A percentile compares a stretch with the other conserved stretches of the same genome.
phyloP scores from a whole-genome alignment of 2,888 invertebrate species.

The Tetranychus piercei region DNA sequence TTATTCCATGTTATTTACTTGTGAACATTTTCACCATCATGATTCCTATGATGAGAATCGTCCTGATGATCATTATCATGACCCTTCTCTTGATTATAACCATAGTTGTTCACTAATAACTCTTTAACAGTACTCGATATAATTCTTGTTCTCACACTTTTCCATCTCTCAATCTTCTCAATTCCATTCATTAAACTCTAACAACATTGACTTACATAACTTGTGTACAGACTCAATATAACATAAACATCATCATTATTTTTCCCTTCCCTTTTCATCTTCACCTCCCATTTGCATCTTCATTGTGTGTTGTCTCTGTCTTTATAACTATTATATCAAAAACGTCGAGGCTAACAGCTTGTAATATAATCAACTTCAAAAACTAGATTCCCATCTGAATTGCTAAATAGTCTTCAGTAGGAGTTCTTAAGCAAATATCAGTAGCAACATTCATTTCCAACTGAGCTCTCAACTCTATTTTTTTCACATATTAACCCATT shows the following conservation, averaged over 20 bases:
- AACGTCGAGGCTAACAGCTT: neutral
- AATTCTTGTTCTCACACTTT: neutral
- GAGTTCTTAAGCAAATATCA: neutral
- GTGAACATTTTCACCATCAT: neutral
- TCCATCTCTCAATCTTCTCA: neutral
- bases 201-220: neutral
- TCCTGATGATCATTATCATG: neutral
- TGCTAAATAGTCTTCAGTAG: conserved; percentile 1
- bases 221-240: neutral
- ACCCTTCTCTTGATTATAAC: too few species aligned
- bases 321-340: neutral
- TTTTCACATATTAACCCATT: neutral
- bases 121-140: neutral
- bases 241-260: neutral
- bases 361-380: conserved; percentile 1
- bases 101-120: too few species aligned
- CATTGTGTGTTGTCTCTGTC: neutral
- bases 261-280: neutral
- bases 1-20: neutral
- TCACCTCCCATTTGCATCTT: neutral
- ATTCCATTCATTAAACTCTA: neutral
- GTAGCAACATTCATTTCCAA: neutral
- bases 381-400: neutral
- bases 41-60: neutral
- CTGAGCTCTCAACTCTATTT: neutral